Evolutionary conservation across 35 echinoderm and acorn worm genomes (phyloP).

Genomic region (Hemicentrotus pulcherrimus): DNA sequence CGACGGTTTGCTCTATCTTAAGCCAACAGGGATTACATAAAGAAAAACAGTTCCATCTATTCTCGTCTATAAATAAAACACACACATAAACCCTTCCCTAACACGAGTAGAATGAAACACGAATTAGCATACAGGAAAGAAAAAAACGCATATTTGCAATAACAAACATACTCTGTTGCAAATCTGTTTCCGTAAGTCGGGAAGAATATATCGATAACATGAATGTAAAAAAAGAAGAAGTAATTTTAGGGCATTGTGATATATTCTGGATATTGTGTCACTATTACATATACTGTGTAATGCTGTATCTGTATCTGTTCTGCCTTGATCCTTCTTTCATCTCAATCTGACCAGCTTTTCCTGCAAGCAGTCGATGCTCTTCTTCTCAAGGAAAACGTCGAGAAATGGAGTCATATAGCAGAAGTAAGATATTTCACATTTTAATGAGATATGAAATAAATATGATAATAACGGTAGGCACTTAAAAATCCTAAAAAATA

Average conservation of each 20-base stretch:
- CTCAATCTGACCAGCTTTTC: neutral
- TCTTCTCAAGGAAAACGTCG: neutral
- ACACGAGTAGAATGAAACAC: neutral
- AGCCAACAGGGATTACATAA: neutral
- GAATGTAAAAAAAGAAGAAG: no score
- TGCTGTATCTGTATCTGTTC: no score
- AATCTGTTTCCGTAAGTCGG: no score
- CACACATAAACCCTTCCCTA: neutral
- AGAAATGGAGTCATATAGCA: neutral
- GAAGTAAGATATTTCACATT: neutral
- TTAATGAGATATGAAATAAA: no score
- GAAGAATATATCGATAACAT: no score
- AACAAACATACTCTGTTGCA: neutral
- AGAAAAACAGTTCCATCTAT: neutral
- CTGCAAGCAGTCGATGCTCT: slow-evolving; percentile 26
- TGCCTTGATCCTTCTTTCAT: no score
- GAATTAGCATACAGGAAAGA: neutral
- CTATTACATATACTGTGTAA: no score
- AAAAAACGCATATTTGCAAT: neutral
- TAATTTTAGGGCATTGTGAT: no score
- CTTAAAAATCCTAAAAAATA: no score
- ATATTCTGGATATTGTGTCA: no score
- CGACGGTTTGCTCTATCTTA: no score
- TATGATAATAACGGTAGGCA: no score
- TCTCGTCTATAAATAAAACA: neutral